These are phyloP conservation scores for Serranus cabrilla DNA, from an alignment of 2,797 vertebrate genomes.

Conservation along the genomic window DNA sequence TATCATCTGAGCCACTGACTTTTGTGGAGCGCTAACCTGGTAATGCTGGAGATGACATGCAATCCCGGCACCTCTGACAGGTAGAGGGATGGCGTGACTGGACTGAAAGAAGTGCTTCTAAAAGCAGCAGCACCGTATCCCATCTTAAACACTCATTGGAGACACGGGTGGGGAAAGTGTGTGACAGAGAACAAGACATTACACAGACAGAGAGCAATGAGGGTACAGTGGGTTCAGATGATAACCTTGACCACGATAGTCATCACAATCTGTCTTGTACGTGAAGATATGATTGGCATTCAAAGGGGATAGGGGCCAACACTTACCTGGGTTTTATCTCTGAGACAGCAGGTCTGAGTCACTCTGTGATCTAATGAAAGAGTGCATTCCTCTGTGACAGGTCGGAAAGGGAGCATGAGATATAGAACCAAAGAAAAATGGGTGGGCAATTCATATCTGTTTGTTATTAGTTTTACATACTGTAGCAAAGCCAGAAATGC, in stretches of 20 bases:
- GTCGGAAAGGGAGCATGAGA: constrained; percentile 41
- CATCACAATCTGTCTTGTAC: constrained; percentile 49
- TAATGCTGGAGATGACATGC: constrained; percentile 42
- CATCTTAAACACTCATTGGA: constrained; percentile 25
- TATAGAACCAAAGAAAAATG: constrained; percentile 46
- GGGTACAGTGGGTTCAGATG: constrained; percentile 21
- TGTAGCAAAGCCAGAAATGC: constrained; percentile 7
- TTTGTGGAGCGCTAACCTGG: constrained; percentile 41
- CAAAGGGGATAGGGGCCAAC: constrained; percentile 48
- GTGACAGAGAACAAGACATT: constrained; percentile 35
- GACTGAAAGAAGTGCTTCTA: constrained; percentile 23
- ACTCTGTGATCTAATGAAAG: constrained; percentile 67
- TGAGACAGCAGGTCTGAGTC: constrained; percentile 65
- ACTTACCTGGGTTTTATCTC: constrained; percentile 76
- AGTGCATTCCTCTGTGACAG: constrained; percentile 45
- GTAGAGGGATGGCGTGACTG: constrained; percentile 22
- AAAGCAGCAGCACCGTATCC: constrained; percentile 15
- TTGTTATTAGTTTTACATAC: constrained; percentile 33
- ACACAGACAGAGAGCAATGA: constrained; percentile 48
- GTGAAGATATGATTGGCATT: constrained; percentile 70
- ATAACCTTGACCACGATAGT: constrained; percentile 70
- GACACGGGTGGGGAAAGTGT: constrained; percentile 15
- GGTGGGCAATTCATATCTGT: constrained; percentile 37
- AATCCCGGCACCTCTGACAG: constrained; percentile 33
- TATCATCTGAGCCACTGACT: constrained; percentile 34